Evolutionary conservation across 2,797 vertebrate genomes (phyloP).

Genomic region (Mus minutoides): DNA sequence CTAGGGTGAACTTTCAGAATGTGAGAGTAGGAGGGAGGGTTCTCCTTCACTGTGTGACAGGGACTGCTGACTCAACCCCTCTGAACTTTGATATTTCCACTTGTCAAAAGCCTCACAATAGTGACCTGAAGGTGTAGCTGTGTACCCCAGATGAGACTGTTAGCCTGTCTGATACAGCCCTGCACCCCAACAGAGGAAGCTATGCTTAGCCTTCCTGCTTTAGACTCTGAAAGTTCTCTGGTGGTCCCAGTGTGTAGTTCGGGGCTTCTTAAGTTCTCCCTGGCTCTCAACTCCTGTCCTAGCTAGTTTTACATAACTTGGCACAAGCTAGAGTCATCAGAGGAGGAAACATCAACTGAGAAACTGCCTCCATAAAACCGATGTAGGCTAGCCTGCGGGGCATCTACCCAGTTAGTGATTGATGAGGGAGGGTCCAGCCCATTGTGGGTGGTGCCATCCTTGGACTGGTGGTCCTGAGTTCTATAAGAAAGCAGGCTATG

Average conservation of each 20-base stretch:
- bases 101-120: background rate
- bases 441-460: background rate
- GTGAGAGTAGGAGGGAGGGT: background rate
- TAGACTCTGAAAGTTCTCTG: background rate
- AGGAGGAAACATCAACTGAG: background rate
- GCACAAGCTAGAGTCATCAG: background rate
- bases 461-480: background rate
- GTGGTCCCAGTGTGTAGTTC: fast-evolving
- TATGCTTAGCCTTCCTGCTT: background rate
- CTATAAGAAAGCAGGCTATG: background rate
- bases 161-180: background rate
- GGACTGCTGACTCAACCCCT: background rate
- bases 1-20: background rate
- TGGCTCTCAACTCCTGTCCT: background rate
- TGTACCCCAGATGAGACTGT: background rate
- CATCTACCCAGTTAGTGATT: too few relatives aligned
- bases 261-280: background rate
- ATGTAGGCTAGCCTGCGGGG: background rate
- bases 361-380: background rate
- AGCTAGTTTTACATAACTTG: background rate
- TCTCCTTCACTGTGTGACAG: background rate
- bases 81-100: too few relatives aligned
- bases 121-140: background rate
- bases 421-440: background rate
- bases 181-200: fast-evolving